phyloP scores from a whole-genome alignment of 1,140 invertebrate genomes.

The Drosophila orena region DNA sequence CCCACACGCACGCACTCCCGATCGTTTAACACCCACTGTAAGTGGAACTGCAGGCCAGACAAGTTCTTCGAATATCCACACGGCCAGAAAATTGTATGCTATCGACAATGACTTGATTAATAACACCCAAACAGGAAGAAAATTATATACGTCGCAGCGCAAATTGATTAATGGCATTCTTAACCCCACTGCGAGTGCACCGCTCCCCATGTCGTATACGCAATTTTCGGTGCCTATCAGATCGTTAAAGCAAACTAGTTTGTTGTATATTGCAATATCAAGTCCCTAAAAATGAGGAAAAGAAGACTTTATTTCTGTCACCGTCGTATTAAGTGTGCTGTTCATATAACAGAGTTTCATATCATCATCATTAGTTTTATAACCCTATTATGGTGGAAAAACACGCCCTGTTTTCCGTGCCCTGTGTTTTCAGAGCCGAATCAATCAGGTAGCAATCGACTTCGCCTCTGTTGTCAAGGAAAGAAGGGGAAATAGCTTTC shows the following conservation, averaged over 20 bases:
- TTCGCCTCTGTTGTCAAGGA: conserved; percentile 8
- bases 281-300: too few relatives aligned
- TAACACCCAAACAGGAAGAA: conserved; percentile 1
- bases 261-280: too few relatives aligned
- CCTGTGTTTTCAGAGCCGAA: conserved; percentile 5
- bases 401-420: too few relatives aligned
- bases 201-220: neutral
- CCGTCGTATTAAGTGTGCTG: too few relatives aligned
- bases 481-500: neutral
- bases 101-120: conserved; percentile 9
- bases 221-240: neutral
- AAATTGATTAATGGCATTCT: conserved; percentile 4
- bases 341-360: neutral
- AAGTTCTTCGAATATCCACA: conserved; percentile 43
- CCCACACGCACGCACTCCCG: conserved; percentile 29
- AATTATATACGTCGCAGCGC: neutral
- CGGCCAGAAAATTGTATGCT: conserved; percentile 11
- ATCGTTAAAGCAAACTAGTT: neutral
- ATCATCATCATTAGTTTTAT: neutral
- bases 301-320: too few relatives aligned
- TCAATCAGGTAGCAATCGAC: conserved; percentile 5
- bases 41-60: conserved; percentile 24
- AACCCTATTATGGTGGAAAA: neutral
- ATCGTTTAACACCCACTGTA: conserved; percentile 46
- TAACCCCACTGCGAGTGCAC: neutral